Conservation (phyloP, 2,113 vertebrate species). For the Odontophorus gujanensis region DNA sequence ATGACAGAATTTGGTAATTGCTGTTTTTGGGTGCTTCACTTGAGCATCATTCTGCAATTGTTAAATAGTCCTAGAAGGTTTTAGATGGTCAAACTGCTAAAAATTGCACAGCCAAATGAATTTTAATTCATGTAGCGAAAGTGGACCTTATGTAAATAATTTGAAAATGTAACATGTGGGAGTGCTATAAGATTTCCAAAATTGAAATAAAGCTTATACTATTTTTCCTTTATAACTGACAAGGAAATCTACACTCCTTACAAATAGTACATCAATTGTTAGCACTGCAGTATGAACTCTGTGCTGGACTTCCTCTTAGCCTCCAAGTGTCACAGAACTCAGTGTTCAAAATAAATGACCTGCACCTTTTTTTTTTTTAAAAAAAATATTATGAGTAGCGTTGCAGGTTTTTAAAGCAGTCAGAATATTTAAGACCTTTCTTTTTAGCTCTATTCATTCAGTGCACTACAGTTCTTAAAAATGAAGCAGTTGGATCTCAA, state of each 20-base stretch:
- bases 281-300: not conserved
- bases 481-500: not conserved
- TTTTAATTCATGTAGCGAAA: not conserved
- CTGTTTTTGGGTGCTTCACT: not conserved
- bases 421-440: not conserved
- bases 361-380: not conserved
- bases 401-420: not conserved
- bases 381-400: not conserved
- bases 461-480: not conserved
- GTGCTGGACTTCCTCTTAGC: not conserved
- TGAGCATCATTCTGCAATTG: not conserved
- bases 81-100: not conserved
- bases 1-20: not conserved
- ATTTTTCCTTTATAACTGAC: not conserved
- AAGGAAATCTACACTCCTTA: conserved; percentile 28
- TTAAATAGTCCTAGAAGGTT: not conserved
- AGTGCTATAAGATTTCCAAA: not conserved
- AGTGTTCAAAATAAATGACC: not conserved
- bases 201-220: not conserved
- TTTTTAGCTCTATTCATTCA: not conserved
- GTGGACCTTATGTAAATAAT: not conserved
- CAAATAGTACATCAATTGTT: not conserved
- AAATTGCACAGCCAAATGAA: not conserved
- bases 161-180: not conserved
- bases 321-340: not conserved